phyloP scores from a whole-genome alignment of 2,113 vertebrate species.

The Sebastes fasciatus region DNA sequence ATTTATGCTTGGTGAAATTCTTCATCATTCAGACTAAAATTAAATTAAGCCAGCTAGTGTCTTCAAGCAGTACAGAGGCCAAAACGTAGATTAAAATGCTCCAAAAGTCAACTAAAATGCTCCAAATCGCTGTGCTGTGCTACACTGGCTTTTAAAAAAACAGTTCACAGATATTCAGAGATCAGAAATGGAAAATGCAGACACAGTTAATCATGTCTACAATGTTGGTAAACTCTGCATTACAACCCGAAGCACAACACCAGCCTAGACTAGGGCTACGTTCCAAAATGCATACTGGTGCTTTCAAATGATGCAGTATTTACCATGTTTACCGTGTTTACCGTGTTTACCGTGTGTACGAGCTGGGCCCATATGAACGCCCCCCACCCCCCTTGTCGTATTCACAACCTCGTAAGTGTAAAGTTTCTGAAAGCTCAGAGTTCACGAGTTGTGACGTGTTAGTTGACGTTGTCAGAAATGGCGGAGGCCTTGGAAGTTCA shows the following conservation, averaged over 20 bases:
- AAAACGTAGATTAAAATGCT: background rate
- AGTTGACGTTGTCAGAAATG: too few species aligned
- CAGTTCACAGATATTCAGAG: background rate
- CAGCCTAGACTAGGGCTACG: background rate
- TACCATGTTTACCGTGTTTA: too few species aligned
- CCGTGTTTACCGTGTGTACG: too few species aligned
- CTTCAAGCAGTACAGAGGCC: background rate
- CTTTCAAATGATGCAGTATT: too few species aligned
- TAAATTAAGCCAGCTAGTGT: background rate
- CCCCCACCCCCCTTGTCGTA: too few species aligned
- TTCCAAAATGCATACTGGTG: too few species aligned
- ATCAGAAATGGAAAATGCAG: constrained; percentile 3
- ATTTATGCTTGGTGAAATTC: background rate
- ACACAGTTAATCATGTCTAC: constrained; percentile 16
- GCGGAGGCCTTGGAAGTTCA: too few species aligned
- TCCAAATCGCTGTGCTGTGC: background rate
- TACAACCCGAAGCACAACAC: background rate
- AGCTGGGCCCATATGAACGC: too few species aligned
- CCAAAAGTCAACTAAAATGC: background rate
- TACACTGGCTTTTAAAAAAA: background rate
- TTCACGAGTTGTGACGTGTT: too few species aligned
- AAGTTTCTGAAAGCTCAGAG: too few species aligned
- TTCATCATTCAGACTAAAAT: constrained; percentile 9
- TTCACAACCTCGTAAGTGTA: too few species aligned
- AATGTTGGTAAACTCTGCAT: background rate